phyloP scores from a whole-genome alignment of 2,797 vertebrate species.

The Coendou prehensilis region DNA sequence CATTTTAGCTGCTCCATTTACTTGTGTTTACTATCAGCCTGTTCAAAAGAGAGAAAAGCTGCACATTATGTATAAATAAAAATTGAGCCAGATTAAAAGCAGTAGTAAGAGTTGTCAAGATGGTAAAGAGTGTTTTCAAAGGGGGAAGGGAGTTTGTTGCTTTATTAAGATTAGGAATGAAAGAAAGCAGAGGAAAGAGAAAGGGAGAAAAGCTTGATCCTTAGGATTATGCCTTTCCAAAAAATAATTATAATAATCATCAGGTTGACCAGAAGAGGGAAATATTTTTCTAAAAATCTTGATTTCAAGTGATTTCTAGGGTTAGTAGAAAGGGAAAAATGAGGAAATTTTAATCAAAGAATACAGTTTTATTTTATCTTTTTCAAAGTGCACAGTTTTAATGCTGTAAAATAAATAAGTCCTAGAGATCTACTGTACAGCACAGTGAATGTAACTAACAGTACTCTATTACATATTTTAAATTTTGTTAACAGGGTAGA shows the following conservation, averaged over 20 bases:
- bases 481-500: background rate
- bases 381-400: background rate
- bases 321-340: background rate
- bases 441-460: background rate
- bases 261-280: background rate
- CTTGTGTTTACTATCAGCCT: background rate
- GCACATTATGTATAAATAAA: conserved; percentile 43
- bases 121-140: conserved; percentile 90
- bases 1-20: background rate
- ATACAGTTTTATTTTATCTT: too few species aligned
- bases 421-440: background rate
- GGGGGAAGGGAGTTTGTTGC: conserved; percentile 94
- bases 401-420: background rate
- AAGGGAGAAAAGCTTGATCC: conserved; percentile 86
- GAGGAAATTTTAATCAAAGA: background rate
- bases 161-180: conserved; percentile 92
- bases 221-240: background rate
- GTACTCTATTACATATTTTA: background rate
- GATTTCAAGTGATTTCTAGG: background rate
- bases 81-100: conserved; percentile 92
- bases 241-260: background rate
- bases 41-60: background rate
- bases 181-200: conserved; percentile 80
- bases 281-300: background rate
- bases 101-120: conserved; percentile 99